Evolutionary conservation across 2,797 vertebrate genomes (phyloP), one percentile per base, ranked within the genome.

Genomic region (Pyrocephalus nanus): DNA sequence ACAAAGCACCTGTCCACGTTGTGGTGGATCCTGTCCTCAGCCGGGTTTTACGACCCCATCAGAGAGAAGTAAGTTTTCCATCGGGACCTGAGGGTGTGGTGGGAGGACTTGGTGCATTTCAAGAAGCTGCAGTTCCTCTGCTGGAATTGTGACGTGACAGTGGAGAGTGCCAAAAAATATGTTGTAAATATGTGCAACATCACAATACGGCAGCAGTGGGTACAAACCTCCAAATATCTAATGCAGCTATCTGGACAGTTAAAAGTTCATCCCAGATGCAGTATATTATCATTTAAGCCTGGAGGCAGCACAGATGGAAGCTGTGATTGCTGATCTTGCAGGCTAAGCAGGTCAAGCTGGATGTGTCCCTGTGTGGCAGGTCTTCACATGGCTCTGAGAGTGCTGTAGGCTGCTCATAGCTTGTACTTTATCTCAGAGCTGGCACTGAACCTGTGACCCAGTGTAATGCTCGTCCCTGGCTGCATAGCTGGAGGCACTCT

Each of bases 21-120:
- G 99, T 99, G 61, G 99, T 99, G 91, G 99, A 99, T 98, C 99
- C 99, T 77, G 93, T 99, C 75, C 97, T 99, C 88, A 98, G 98
- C 96, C 98, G 98, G 77, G 98, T 99, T 50, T 97, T 99, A 71
- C 96, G 99, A 92, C 99, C 99, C 40, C 99, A 99, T 98, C 99
- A 99, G 97, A 98, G 99, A 98, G 99, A 99, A 98, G 99, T 99
- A 98, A 97, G 90, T 96, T 72, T 88, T 88, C 62, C 32, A 12
- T 5, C 0, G 23, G 36, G 82, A 88, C 15, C 32, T 25, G 40
- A 54, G 61, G 45, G 58, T 82, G 27, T 27, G 57, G 51, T 23
- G 78, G 71, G n/a, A 73, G 30, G 48, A 64, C 40, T 60, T 27
- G 3, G 8, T 73, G 45, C 25, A 1, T 82, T 78, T 86, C 48